Evolutionary conservation across 1,140 invertebrate species (phyloP).

Genomic region (Carcinoscorpius rotundicauda): DNA sequence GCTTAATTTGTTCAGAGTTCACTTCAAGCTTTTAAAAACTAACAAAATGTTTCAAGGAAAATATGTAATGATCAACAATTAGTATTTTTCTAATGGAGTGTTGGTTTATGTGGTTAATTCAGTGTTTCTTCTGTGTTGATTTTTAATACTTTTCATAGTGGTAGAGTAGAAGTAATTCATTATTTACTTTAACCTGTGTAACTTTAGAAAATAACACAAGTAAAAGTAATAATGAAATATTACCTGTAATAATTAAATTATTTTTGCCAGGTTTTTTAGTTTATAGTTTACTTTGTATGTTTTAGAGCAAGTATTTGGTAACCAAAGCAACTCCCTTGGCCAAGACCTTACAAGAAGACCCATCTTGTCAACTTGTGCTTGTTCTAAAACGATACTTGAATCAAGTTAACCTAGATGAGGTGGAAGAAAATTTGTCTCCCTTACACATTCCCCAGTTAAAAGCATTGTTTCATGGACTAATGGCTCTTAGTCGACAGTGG

Average conservation of each 20-base stretch:
- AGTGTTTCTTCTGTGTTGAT: too few relatives aligned
- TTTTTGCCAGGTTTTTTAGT: not conserved
- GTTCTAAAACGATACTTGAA: conserved; percentile 76
- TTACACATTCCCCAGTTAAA: conserved; percentile 71
- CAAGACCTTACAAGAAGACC: conserved; percentile 86
- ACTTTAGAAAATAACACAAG: too few relatives aligned
- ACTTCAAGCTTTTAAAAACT: too few relatives aligned
- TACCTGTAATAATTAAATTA: not conserved
- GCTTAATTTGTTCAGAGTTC: too few relatives aligned
- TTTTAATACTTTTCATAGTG: too few relatives aligned
- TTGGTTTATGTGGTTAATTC: too few relatives aligned
- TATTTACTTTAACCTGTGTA: too few relatives aligned
- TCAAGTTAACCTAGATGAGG: conserved; percentile 52
- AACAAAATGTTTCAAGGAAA: too few relatives aligned
- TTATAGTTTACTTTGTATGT: too few relatives aligned
- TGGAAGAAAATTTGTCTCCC: conserved; percentile 73
- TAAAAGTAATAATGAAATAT: not conserved
- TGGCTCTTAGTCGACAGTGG: conserved; percentile 88
- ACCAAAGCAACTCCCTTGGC: conserved; percentile 67
- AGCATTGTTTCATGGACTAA: conserved; percentile 77
- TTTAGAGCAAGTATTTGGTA: conserved; percentile 68
- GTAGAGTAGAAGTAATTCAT: too few relatives aligned
- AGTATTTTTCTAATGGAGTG: too few relatives aligned
- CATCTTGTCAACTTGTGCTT: conserved; percentile 82
- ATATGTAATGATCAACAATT: too few relatives aligned